Conservation (phyloP, 1,140 invertebrate species). For the Notospermus geniculatus region DNA sequence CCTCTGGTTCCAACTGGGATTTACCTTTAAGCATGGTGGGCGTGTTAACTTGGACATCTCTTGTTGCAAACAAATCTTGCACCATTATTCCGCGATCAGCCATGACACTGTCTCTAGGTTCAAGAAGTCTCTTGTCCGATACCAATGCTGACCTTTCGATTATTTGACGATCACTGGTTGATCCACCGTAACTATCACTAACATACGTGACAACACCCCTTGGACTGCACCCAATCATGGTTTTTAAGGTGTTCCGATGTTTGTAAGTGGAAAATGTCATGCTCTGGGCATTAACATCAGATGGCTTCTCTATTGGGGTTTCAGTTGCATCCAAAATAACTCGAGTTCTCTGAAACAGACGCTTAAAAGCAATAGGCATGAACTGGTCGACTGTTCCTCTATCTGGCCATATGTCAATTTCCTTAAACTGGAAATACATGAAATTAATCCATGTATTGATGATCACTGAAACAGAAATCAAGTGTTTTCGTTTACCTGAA, state of each 20-base stretch:
- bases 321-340: slow-evolving; percentile 32
- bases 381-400: slow-evolving; percentile 10
- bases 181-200: slow-evolving; percentile 23
- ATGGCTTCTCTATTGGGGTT: slow-evolving; percentile 26
- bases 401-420: slow-evolving; percentile 25
- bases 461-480: slow-evolving; percentile 18
- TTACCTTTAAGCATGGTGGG: slow-evolving; percentile 28
- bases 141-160: slow-evolving; percentile 20
- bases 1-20: slow-evolving; percentile 21
- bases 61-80: slow-evolving; percentile 25
- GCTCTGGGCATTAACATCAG: slow-evolving; percentile 16
- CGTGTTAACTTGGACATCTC: slow-evolving; percentile 28
- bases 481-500: too few species aligned
- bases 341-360: slow-evolving; percentile 24
- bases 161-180: slow-evolving; percentile 25
- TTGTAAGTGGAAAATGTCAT: slow-evolving; percentile 23
- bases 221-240: slow-evolving; percentile 25
- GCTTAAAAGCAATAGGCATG: slow-evolving; percentile 29
- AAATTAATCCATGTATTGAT: slow-evolving; percentile 28
- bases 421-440: slow-evolving; percentile 26
- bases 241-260: slow-evolving; percentile 27
- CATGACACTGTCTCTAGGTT: slow-evolving; percentile 26
- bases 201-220: slow-evolving; percentile 20
- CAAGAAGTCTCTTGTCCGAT: background rate
- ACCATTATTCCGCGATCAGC: slow-evolving; percentile 28